These are phyloP conservation scores for Dermolepida albohirtum DNA, from an alignment of 2,888 invertebrate genomes.

Conservation along the genomic window DNA sequence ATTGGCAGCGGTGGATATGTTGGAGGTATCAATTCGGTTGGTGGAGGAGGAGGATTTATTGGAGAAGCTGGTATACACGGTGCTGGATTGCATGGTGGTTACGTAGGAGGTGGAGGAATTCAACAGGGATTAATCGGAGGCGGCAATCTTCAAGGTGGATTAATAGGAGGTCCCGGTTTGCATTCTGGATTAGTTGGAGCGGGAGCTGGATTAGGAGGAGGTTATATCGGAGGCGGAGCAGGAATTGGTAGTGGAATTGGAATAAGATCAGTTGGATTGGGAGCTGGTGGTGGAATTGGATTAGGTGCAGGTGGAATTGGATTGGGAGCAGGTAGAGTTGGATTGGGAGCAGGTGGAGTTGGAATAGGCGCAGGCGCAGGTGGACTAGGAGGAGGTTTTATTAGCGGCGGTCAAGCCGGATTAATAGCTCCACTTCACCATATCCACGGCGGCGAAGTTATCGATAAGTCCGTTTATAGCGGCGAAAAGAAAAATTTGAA, in stretches of 20 bases:
- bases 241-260: slow-evolving; percentile 55
- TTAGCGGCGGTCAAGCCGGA: slow-evolving; percentile 44
- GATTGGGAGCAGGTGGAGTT: slow-evolving; percentile 33
- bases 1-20: slow-evolving; percentile 23
- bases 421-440: slow-evolving; percentile 10
- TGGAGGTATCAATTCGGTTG: slow-evolving; percentile 33
- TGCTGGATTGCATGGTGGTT: slow-evolving; percentile 27
- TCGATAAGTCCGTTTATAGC: slow-evolving; percentile 70
- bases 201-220: slow-evolving; percentile 52
- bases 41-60: slow-evolving; percentile 33
- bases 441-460: slow-evolving; percentile 59
- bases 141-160: slow-evolving; percentile 45
- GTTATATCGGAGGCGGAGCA: slow-evolving; percentile 60
- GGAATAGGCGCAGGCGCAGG: slow-evolving; percentile 55
- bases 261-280: slow-evolving; percentile 51
- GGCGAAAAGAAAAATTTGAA: slow-evolving; percentile 71
- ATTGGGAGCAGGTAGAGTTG: slow-evolving; percentile 18
- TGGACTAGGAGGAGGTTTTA: slow-evolving; percentile 55
- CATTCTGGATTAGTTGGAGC: slow-evolving; percentile 39
- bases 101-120: slow-evolving; percentile 8
- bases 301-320: slow-evolving; percentile 43
- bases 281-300: slow-evolving; percentile 34
- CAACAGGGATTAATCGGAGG: slow-evolving; percentile 34
- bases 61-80: slow-evolving; percentile 42
- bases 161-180: slow-evolving; percentile 35